These are phyloP conservation scores for Trissoscelio sp. DNA, from an alignment of 2,888 invertebrate genomes.

Conservation along the genomic window DNA sequence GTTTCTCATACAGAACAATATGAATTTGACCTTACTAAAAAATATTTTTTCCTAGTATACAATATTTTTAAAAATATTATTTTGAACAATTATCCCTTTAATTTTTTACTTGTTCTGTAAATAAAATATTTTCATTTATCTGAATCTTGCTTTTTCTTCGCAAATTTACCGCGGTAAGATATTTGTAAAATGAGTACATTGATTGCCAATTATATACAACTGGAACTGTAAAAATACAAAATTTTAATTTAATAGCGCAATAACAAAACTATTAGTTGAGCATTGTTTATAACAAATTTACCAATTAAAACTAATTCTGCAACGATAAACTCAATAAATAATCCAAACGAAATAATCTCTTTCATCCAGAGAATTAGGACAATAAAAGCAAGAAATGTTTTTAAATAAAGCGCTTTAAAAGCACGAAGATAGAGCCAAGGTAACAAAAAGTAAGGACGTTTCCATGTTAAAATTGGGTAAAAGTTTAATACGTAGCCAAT, in stretches of 20 bases:
- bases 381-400: slow-evolving; percentile 72
- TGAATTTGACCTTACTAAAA: too few relatives aligned
- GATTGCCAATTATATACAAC: slow-evolving; percentile 76
- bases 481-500: slow-evolving; percentile 75
- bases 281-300: slow-evolving; percentile 56
- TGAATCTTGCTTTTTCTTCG: background rate
- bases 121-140: background rate
- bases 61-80: too few relatives aligned
- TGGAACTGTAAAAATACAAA: slow-evolving; percentile 59
- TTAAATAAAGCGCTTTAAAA: slow-evolving; percentile 76
- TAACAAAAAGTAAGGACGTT: slow-evolving; percentile 74
- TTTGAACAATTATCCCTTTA: too few relatives aligned
- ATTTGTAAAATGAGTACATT: slow-evolving; percentile 71
- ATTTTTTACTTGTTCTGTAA: background rate
- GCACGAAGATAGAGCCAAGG: slow-evolving; percentile 79
- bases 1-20: too few relatives aligned
- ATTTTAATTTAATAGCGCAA: too few relatives aligned
- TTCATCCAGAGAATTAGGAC: slow-evolving; percentile 73
- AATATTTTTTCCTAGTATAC: too few relatives aligned
- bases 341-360: slow-evolving; percentile 63
- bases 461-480: slow-evolving; percentile 78
- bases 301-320: slow-evolving; percentile 74
- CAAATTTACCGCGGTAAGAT: slow-evolving; percentile 9
- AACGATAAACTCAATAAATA: slow-evolving; percentile 74
- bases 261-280: slow-evolving; percentile 14